phyloP scores from a whole-genome alignment of 2,113 vertebrate species.

The Eudyptes chrysolophus region DNA sequence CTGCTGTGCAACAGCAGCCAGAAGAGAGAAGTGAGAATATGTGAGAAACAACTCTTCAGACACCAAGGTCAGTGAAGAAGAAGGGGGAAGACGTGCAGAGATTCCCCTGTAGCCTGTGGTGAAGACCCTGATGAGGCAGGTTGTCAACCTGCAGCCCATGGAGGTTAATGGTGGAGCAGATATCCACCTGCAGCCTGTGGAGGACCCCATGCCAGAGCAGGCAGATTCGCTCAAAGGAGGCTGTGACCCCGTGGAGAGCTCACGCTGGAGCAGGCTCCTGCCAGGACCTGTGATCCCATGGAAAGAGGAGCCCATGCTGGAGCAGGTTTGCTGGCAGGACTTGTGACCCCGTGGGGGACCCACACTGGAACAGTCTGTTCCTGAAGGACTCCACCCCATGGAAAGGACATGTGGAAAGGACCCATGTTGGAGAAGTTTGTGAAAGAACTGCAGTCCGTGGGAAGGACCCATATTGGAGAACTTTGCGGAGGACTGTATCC shows the following conservation, averaged over 20 bases:
- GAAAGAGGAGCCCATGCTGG: fast-evolving
- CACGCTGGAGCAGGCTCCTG: not conserved
- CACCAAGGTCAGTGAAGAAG: not conserved
- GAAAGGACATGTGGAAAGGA: not conserved
- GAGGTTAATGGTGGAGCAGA: not conserved
- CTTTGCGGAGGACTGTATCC: not conserved
- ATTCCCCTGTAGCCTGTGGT: fast-evolving
- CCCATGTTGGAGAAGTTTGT: not conserved
- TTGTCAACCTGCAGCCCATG: fast-evolving
- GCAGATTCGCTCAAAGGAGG: not conserved
- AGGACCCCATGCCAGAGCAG: not conserved
- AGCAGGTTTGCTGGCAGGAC: not conserved
- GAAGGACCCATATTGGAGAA: not conserved
- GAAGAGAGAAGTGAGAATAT: not conserved
- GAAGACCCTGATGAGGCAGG: not conserved
- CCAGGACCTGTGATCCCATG: not conserved
- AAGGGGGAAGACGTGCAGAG: not conserved
- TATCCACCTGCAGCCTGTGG: not conserved
- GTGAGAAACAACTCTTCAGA: not conserved
- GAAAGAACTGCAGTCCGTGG: not conserved
- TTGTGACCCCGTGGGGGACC: not conserved
- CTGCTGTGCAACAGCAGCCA: not conserved
- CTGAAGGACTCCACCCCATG: not conserved
- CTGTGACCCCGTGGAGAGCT: not conserved
- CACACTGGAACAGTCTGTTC: not conserved